Conservation (phyloP, 2,797 vertebrate genomes). For the Orientallactaga sibirica region DNA sequence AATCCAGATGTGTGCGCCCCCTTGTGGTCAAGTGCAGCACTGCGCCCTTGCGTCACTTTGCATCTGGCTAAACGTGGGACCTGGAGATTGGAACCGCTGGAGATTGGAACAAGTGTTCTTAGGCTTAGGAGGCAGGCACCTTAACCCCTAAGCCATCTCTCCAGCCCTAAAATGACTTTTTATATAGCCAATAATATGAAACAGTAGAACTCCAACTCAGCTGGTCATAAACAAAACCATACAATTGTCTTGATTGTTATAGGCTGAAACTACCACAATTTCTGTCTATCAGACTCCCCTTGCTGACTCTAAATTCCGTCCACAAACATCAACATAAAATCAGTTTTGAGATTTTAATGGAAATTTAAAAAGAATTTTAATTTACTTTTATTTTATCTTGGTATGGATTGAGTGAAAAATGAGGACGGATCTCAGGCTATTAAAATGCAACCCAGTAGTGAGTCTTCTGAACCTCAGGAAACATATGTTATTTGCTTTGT, state of each 20-base stretch:
- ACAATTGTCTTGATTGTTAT: slow-evolving; percentile 9
- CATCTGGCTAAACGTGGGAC: no score
- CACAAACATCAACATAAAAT: neutral
- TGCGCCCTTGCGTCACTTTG: no score
- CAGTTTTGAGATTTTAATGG: neutral
- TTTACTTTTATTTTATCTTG: neutral
- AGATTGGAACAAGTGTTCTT: no score
- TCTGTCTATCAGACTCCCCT: neutral
- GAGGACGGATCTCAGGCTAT: neutral
- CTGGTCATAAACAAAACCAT: slow-evolving; percentile 46
- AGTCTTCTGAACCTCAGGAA: neutral
- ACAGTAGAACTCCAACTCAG: neutral
- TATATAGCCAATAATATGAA: neutral
- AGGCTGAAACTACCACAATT: neutral
- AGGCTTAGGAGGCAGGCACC: no score
- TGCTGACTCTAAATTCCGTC: neutral
- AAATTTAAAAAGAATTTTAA: neutral
- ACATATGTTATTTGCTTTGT: neutral
- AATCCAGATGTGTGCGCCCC: no score
- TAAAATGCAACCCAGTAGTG: neutral
- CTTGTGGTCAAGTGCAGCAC: no score
- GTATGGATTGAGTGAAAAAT: slow-evolving; percentile 1
- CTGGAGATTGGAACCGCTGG: no score
- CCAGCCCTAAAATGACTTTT: neutral
- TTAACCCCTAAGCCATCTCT: no score